Base-by-base conservation (phyloP, 1,140 invertebrate genomes). In the Drosophila kikkawai region DNA sequence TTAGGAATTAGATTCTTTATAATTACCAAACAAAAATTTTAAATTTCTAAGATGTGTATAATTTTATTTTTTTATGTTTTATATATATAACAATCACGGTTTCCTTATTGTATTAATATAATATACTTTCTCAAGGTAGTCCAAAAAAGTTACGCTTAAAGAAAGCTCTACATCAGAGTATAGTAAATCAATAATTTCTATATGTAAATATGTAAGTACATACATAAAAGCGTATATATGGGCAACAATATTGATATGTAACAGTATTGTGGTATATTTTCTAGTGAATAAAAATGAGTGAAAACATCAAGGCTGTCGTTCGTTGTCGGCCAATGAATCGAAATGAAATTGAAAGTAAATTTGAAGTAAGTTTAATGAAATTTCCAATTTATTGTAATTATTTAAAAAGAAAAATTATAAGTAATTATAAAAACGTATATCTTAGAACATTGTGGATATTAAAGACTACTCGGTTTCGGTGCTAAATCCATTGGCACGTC, bases 241-340 rank as follows among this genome's bases (percentile, higher is more conserved):
- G 13, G 3, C 5, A 4, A 26, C 6, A 48, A 48, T 48, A 26
- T 48, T 48, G 6, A 13, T 26, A 7, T 26, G 15, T 11, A 2
- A 4, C 12, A 37, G 9, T 53, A 22, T 22, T 0, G 17, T 5
- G 11, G 6, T 53, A 11, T 34, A 36, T 55, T 37, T 37, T 37
- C 4, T 19, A 55, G 19, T 37, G 1, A 53, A 55, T 13, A 2
- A 82, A 61, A 44, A 95, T 95, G 95, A 95, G 96, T 48, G 98
- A 98, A 94, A 95, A 96, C 76, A 97, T 98, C 22, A 97, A 97
- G 94, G 97, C 98, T 17, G 96, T 98, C 50, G 97, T 98, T 68
- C 94, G 98, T 93, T 99, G 98, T 94, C 95, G 98, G 39, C 98
- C 98, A 17, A 97, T 98, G 95, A 98, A 97, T 93, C 93, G 94